A percentile compares a stretch with the other conserved stretches of the same genome.
Evolutionary conservation across 2,113 vertebrate species (phyloP).

Genomic region (Excalfactoria chinensis): DNA sequence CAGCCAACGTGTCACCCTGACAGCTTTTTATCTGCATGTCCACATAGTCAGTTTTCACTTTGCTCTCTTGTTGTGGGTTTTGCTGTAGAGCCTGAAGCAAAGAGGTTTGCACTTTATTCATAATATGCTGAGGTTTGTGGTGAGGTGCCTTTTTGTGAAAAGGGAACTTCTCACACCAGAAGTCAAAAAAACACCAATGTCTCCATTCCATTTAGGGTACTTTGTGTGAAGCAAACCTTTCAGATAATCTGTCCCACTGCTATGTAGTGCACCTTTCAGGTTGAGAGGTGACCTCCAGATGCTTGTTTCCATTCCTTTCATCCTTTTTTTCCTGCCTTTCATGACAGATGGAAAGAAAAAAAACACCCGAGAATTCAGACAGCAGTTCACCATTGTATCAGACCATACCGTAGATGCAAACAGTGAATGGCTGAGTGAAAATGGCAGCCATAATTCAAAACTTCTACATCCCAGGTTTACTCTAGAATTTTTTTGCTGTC

Average conservation of each 20-base stretch:
- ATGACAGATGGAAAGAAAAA: neutral
- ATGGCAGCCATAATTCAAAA: neutral
- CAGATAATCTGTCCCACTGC: neutral
- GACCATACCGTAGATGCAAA: neutral
- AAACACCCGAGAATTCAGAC: neutral
- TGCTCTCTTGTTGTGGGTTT: neutral
- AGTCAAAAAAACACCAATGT: neutral
- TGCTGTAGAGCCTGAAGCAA: neutral
- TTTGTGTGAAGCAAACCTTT: neutral
- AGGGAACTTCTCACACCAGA: conserved; percentile 48
- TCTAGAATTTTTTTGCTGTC: neutral
- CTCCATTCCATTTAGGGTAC: neutral
- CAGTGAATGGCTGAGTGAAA: neutral
- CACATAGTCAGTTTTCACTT: neutral
- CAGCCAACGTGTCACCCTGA: neutral
- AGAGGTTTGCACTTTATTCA: neutral
- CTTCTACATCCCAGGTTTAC: neutral
- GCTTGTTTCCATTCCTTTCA: neutral
- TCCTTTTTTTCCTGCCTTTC: neutral
- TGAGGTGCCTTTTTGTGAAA: conserved; percentile 21
- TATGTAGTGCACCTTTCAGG: neutral
- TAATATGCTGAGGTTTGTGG: conserved; percentile 25
- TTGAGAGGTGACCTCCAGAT: neutral
- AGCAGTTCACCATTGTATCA: neutral
- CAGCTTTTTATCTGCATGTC: neutral